Evolutionary conservation across 2,113 vertebrate species (phyloP).

Genomic region (Passer montanus): DNA sequence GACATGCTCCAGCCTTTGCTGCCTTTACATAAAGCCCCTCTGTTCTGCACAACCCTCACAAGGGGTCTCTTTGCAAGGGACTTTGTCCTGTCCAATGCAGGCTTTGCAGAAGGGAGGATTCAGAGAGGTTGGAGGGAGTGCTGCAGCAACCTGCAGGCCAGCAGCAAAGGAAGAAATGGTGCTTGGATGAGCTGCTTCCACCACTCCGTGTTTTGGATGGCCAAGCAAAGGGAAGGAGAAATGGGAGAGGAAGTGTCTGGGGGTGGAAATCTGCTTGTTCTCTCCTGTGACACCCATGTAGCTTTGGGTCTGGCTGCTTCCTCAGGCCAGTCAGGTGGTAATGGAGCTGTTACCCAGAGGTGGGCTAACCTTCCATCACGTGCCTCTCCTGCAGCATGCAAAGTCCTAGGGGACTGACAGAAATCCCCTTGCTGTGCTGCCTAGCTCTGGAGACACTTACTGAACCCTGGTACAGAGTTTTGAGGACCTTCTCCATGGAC

Average conservation of each 20-base stretch:
- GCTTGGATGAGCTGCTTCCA: not conserved
- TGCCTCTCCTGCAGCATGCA: not conserved
- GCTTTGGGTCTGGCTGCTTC: not conserved
- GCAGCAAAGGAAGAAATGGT: not conserved
- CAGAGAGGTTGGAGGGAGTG: not conserved
- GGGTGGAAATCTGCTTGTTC: not conserved
- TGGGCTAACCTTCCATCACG: not conserved
- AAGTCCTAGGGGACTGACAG: not conserved
- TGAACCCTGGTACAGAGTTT: fast-evolving
- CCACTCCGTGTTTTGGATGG: not conserved
- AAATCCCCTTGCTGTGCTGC: not conserved
- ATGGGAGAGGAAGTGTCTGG: not conserved
- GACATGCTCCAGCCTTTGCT: not conserved
- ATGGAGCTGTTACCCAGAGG: not conserved
- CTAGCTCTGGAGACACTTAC: not conserved
- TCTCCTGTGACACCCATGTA: not conserved
- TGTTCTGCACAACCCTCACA: not conserved
- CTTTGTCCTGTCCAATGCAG: not conserved
- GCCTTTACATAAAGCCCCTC: not conserved
- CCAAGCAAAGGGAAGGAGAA: not conserved
- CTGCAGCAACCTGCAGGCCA: not conserved
- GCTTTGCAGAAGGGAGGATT: not conserved
- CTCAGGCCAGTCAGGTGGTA: not conserved
- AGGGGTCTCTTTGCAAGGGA: not conserved
- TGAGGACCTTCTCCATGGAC: not conserved